Evolutionary conservation across 2,888 invertebrate species (phyloP), one percentile per base, ranked within the genome.

Genomic region (Syritta pipiens): DNA sequence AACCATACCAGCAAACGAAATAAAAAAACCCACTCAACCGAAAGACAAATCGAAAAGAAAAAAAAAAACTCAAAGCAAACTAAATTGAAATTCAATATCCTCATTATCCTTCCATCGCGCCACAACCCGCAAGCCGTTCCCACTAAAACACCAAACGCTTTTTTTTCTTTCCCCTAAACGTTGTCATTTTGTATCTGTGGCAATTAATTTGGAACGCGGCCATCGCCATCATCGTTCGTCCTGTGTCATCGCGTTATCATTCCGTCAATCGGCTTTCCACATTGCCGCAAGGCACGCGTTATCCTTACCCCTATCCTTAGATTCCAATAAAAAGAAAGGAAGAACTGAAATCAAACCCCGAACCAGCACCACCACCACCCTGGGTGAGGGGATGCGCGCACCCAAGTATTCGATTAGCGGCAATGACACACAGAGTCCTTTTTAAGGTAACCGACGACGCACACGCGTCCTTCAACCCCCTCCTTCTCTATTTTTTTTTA

Each of bases 81-180:
- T 55, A 57, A 72, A 74, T 79, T 42, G 79, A 79, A 79, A 79
- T 67, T 74, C 67, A 74, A 79, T 79, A 79, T 74, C 67, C 60
- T 72, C 67, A 72, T 79, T 79, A 77, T 67, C 79, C 67, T 49
- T 67, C 26, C 24, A 67, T 57, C 62, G 63, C 17, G n/a, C 7
- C 32, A 28, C 37, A 17, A 9, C 12, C 19, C 26, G 60, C 42
- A 68, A 68, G 67, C 74, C 79, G 44, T 72, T 74, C 79, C 79
- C 79, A 79, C 55, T 79, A 79, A n/a, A n/a, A n/a, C n/a, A n/a
- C n/a, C n/a, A n/a, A 79, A 68, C 49, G 57, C 37, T 71, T 65
- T n/a, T n/a, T n/a, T n/a, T n/a, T n/a, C n/a, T n/a, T n/a, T n/a
- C n/a, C n/a, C 65, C 71, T 71, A 77, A 77, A 44, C 71, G 71